Evolutionary conservation across 2,113 vertebrate genomes (phyloP), one percentile per base, ranked within the genome.

Genomic region (Struthidea cinerea): DNA sequence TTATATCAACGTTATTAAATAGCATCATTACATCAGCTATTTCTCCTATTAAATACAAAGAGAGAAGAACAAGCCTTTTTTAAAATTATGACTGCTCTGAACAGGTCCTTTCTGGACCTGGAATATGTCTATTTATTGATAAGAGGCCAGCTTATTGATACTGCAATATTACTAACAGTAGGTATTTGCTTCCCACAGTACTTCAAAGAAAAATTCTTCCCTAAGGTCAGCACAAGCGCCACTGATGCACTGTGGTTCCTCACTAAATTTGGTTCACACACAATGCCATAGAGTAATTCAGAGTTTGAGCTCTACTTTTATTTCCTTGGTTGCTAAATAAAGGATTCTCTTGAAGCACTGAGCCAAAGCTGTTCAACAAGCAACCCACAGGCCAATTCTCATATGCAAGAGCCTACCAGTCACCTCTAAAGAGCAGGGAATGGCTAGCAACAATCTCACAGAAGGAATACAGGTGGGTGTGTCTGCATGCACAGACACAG

Each of bases 401-500:
- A 28, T 12, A 46, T 18, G 10, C 10, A 28, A 46, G n/a, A 65
- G 18, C 37, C 59, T 69, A 47, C 12, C 42, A 64, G 32, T n/a
- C 26, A 68, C 11, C 18, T 30, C 20, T 32, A 23, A 52, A 73
- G 32, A 17, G 30, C 73, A 52, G 16, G 11, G 44, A 84, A 56
- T 7, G 11, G 41, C 60, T 44, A 73, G 24, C 27, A 84, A 14
- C 11, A 35, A 6, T 11, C 64, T 69, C 26, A 22, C 2, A 69
- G 49, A 61, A 56, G 16, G 50, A 63, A 56, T 5, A 28, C 2
- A 30, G 20, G 15, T 2, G 23, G 44, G 24, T 26, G 28, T 22
- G 16, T 8, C 14, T 74, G 37, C 4, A 1, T 1, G 3, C 41
- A 87, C 7, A 22, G 4, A 53, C 15, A 22, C 0, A 12, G 14